Conservation (phyloP, 2,888 invertebrate species). For the Pyrrhia umbra region DNA sequence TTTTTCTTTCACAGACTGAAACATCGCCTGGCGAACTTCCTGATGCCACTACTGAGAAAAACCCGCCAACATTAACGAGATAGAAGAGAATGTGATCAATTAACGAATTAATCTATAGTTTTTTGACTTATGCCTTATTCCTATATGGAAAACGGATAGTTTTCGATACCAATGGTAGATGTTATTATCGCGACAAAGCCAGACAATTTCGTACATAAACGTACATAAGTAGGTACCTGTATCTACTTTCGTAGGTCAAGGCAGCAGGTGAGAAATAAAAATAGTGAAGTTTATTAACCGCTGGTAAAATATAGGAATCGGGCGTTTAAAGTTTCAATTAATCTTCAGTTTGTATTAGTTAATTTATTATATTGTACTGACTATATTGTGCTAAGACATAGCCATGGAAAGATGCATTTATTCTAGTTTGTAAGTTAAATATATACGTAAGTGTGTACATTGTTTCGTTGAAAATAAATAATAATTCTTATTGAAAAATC, state of each 20-base stretch:
- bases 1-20: conserved; percentile 84
- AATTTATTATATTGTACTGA: conserved; percentile 34
- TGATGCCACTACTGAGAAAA: conserved; percentile 87
- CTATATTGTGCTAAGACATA: conserved; percentile 24
- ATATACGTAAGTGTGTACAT: conserved; percentile 74
- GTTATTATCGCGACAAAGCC: too few relatives aligned
- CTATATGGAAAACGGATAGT: conserved; percentile 3
- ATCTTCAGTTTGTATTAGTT: conserved; percentile 38
- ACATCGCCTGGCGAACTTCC: conserved; percentile 86
- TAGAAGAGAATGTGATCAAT: conserved; percentile 42
- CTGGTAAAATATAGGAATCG: conserved; percentile 19
- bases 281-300: background rate
- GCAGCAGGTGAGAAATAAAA: background rate
- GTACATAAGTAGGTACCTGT: background rate
- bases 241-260: background rate
- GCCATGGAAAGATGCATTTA: conserved; percentile 85
- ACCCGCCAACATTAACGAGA: conserved; percentile 78
- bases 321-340: conserved; percentile 12
- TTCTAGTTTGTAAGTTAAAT: conserved; percentile 70
- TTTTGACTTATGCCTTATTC: conserved; percentile 13
- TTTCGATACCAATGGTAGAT: background rate
- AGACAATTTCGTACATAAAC: background rate
- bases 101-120: conserved; percentile 29
- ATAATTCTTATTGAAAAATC: conserved; percentile 89
- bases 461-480: conserved; percentile 89